A percentile compares a stretch with the other conserved stretches of the same genome.
phyloP scores from a whole-genome alignment of 1,140 invertebrate genomes.

The Cyclina sinensis region DNA sequence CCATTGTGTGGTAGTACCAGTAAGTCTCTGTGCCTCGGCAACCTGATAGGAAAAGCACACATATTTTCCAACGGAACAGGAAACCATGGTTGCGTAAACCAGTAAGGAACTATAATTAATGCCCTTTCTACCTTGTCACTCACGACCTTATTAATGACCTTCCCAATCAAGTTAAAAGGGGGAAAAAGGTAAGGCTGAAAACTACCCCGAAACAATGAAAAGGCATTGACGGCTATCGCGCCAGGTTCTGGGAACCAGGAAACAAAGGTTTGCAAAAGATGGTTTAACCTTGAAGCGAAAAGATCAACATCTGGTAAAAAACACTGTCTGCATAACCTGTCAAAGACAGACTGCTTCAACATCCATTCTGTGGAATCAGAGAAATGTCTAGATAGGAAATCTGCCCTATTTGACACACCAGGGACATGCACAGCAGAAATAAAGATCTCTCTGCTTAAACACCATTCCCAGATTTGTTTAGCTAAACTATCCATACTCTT shows the following conservation, averaged over 20 bases:
- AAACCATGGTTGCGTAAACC: conserved; percentile 65
- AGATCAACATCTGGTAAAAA: conserved; percentile 50
- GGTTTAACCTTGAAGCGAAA: conserved; percentile 59
- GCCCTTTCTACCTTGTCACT: too few species aligned
- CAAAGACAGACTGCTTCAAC: too few species aligned
- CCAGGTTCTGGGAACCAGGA: too few species aligned
- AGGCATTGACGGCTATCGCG: too few species aligned
- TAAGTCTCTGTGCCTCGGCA: conserved; percentile 52
- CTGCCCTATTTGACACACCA: conserved; percentile 28
- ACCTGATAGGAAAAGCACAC: conserved; percentile 50
- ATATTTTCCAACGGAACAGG: conserved; percentile 27
- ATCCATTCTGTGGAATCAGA: conserved; percentile 42
- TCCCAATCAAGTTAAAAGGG: too few species aligned
- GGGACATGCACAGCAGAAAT: conserved; percentile 47
- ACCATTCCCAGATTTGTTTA: conserved; percentile 62
- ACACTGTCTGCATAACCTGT: not conserved
- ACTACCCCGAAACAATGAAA: conserved; percentile 18
- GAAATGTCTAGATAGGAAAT: conserved; percentile 39
- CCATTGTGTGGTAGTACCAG: conserved; percentile 42
- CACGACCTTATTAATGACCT: too few species aligned
- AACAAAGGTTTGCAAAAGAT: conserved; percentile 6
- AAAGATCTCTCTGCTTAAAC: conserved; percentile 45
- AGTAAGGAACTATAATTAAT: conserved; percentile 58
- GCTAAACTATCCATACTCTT: conserved; percentile 48
- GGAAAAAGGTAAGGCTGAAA: conserved; percentile 17